A percentile compares a stretch with the other conserved stretches of the same genome.
These are phyloP conservation scores for Peucedramus taeniatus DNA, from an alignment of 2,113 vertebrate genomes.

Conservation along the genomic window DNA sequence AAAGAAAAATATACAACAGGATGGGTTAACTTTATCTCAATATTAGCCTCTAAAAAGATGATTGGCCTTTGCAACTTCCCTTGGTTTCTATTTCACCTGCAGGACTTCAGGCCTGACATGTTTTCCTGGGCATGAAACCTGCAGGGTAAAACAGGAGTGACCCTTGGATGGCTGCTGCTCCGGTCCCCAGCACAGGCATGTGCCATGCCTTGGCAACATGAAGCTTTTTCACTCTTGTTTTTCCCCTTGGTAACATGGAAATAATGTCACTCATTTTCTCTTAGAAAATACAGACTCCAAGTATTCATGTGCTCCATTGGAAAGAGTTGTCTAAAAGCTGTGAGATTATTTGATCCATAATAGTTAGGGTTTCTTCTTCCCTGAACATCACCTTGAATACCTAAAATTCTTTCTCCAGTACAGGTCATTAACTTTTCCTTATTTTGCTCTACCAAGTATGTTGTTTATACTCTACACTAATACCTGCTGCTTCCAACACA, in stretches of 20 bases:
- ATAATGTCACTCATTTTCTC: neutral
- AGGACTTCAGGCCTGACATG: neutral
- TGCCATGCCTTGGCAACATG: rapidly evolving
- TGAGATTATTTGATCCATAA: neutral
- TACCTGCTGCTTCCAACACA: conserved; percentile 12
- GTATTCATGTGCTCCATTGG: neutral
- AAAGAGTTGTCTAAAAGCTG: neutral
- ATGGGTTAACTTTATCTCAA: neutral
- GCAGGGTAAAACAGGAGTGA: neutral
- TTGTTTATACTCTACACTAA: neutral
- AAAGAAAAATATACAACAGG: neutral
- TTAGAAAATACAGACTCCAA: neutral
- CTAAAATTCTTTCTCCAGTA: neutral
- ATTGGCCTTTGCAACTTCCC: neutral
- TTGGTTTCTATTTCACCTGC: neutral
- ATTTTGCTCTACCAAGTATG: neutral
- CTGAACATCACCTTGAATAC: neutral
- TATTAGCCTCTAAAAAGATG: neutral
- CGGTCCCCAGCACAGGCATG: rapidly evolving
- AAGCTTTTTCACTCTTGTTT: rapidly evolving
- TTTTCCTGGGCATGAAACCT: neutral
- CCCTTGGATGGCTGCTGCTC: neutral
- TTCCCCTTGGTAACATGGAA: neutral
- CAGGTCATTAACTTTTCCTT: neutral
- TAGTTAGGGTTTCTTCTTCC: neutral